Evolutionary conservation across 1,140 invertebrate species (phyloP).

Genomic region (Holcopasites calliopsidis): DNA sequence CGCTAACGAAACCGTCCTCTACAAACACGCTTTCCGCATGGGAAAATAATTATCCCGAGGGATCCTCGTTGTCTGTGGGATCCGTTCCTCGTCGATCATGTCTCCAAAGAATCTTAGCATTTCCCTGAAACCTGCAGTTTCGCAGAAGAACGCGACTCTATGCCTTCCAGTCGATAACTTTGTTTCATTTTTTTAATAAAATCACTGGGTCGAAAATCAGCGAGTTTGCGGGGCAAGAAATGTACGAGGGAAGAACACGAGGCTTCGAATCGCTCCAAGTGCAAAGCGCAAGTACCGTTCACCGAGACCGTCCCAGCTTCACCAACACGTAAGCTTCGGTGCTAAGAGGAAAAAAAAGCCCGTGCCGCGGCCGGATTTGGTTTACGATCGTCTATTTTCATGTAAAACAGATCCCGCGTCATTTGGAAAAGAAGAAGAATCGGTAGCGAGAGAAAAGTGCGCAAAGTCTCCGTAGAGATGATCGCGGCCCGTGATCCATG

Average conservation of each 20-base stretch:
- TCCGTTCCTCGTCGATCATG: too few relatives aligned
- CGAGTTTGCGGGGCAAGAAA: conserved; percentile 10
- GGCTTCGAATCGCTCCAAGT: neutral
- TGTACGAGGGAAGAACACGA: neutral
- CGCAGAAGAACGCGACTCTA: neutral
- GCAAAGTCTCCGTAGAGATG: too few relatives aligned
- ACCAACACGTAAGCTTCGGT: neutral
- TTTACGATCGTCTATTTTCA: neutral
- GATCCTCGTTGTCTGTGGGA: too few relatives aligned
- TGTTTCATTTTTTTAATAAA: too few relatives aligned
- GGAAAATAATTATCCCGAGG: too few relatives aligned
- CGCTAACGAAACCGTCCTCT: neutral
- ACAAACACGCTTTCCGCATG: neutral
- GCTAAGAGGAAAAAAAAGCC: conserved; percentile 9
- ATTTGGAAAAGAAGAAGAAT: neutral
- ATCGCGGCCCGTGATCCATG: too few relatives aligned
- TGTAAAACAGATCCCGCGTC: too few relatives aligned
- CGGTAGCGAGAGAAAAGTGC: neutral
- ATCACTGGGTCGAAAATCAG: too few relatives aligned
- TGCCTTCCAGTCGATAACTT: too few relatives aligned
- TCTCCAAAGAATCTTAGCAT: too few relatives aligned
- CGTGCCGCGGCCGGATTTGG: conserved; percentile 1
- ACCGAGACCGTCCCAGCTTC: neutral
- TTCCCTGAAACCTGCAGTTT: too few relatives aligned
- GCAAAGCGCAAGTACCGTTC: conserved; percentile 20